phyloP scores from a whole-genome alignment of 2,797 vertebrate species.

The Synanceia verrucosa region DNA sequence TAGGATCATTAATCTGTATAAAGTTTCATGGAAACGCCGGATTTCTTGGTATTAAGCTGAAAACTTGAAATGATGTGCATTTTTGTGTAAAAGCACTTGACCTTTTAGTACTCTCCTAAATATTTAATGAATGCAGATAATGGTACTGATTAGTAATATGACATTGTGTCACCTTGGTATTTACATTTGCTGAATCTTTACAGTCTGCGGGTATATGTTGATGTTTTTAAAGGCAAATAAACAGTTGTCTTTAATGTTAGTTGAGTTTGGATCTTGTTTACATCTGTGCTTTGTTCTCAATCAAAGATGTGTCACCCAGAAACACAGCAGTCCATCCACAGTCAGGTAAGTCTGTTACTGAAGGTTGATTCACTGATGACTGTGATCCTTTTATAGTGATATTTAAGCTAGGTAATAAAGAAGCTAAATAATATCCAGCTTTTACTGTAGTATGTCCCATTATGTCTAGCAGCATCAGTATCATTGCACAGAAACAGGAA shows the following conservation, averaged over 20 bases:
- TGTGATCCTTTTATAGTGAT: neutral
- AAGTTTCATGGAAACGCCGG: constrained; percentile 33
- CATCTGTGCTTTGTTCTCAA: neutral
- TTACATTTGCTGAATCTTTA: constrained; percentile 9
- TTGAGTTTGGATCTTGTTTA: neutral
- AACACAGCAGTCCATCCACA: neutral
- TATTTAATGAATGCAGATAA: constrained; percentile 25
- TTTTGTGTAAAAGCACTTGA: constrained; percentile 1
- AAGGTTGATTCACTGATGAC: neutral
- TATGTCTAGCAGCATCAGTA: neutral
- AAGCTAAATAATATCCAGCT: neutral
- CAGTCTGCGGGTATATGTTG: constrained; percentile 14
- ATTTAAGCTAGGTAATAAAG: neutral
- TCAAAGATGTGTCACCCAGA: neutral
- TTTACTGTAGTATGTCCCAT: neutral
- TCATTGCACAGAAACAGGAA: neutral
- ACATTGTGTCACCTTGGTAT: constrained; percentile 15
- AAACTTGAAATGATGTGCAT: neutral
- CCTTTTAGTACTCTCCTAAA: constrained; percentile 9
- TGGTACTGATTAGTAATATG: constrained; percentile 1
- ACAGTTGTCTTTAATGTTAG: constrained; percentile 14
- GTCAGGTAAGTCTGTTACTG: neutral
- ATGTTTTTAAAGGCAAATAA: constrained; percentile 60
- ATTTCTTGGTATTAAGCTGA: constrained; percentile 6
- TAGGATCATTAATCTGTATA: neutral